Conservation (phyloP, 2,797 vertebrate species). For the Triplophysa bombifrons region DNA sequence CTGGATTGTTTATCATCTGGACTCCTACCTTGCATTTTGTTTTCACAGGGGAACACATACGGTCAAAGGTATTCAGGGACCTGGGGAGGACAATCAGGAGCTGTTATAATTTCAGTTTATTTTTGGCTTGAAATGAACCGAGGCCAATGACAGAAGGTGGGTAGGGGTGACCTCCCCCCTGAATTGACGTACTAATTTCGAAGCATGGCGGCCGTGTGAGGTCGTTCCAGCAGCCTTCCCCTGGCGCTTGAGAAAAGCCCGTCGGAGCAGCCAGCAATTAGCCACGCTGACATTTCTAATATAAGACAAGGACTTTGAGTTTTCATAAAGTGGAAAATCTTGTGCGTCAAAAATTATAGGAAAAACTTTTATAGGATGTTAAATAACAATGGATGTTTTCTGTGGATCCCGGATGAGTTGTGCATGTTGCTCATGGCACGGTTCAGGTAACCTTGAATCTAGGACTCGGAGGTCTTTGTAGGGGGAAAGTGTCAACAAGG, state of each 20-base stretch:
- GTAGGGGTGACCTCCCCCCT: slow-evolving; percentile 68
- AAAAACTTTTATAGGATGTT: slow-evolving; percentile 9
- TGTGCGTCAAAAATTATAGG: not conserved
- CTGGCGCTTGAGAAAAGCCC: slow-evolving; percentile 21
- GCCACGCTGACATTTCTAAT: slow-evolving; percentile 29
- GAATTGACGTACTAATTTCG: slow-evolving; percentile 65
- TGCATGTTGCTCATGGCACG: not conserved
- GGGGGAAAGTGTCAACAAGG: not conserved
- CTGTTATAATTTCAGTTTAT: slow-evolving; percentile 58
- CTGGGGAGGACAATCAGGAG: slow-evolving; percentile 63
- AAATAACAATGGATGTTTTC: not conserved
- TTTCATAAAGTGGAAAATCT: not conserved
- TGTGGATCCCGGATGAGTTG: not conserved
- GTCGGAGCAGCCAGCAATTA: slow-evolving; percentile 41
- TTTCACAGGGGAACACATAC: slow-evolving; percentile 46
- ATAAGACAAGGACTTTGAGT: slow-evolving; percentile 21
- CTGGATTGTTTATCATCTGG: slow-evolving; percentile 25
- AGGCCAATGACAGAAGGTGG: slow-evolving; percentile 48
- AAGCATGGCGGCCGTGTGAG: slow-evolving; percentile 59
- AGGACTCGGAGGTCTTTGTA: not conserved
- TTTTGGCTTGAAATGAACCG: slow-evolving; percentile 61
- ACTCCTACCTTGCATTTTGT: slow-evolving; percentile 37
- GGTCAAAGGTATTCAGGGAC: slow-evolving; percentile 68
- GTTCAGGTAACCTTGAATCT: slow-evolving; percentile 40
- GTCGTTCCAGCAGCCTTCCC: slow-evolving; percentile 47